Evolutionary conservation across 2,888 invertebrate species (phyloP).

Genomic region (Masnerella sp.): DNA sequence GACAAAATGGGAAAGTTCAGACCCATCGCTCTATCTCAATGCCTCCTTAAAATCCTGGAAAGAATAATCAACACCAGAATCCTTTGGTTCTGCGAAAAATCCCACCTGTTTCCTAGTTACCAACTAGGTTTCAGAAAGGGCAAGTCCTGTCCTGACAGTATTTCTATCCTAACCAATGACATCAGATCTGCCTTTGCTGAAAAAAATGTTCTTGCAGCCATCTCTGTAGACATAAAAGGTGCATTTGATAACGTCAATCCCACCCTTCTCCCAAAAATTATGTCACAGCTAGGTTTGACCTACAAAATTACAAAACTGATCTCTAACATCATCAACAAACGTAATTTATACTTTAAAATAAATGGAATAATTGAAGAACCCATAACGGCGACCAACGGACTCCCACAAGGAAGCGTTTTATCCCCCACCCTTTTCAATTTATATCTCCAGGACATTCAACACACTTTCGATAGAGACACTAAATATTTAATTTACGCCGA

Average conservation of each 20-base stretch:
- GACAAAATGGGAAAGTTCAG: conserved; percentile 1
- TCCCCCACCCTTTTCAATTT: conserved; percentile 18
- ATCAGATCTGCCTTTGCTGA: background rate
- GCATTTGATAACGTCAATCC: conserved; percentile 18
- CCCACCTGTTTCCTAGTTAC: background rate
- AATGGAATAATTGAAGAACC: background rate
- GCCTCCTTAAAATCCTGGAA: background rate
- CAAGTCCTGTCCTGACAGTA: conserved; percentile 2
- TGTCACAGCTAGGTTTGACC: background rate
- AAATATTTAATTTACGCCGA: conserved; percentile 17
- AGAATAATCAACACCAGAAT: background rate
- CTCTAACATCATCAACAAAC: background rate
- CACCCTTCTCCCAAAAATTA: background rate
- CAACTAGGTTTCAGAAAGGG: conserved; percentile 16
- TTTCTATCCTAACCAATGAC: background rate
- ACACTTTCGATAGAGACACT: background rate
- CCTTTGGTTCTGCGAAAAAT: background rate
- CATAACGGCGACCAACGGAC: background rate
- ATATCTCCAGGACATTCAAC: background rate
- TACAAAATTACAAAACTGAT: conserved; percentile 1
- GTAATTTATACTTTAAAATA: conserved; percentile 3
- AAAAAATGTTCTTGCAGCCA: background rate
- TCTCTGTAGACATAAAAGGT: conserved; percentile 9
- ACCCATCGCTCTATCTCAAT: background rate
- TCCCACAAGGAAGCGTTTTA: conserved; percentile 3